A percentile compares a stretch with the other conserved stretches of the same genome.
phyloP scores from a whole-genome alignment of 2,888 invertebrate genomes.

The Xestoiulus laeticollis region DNA sequence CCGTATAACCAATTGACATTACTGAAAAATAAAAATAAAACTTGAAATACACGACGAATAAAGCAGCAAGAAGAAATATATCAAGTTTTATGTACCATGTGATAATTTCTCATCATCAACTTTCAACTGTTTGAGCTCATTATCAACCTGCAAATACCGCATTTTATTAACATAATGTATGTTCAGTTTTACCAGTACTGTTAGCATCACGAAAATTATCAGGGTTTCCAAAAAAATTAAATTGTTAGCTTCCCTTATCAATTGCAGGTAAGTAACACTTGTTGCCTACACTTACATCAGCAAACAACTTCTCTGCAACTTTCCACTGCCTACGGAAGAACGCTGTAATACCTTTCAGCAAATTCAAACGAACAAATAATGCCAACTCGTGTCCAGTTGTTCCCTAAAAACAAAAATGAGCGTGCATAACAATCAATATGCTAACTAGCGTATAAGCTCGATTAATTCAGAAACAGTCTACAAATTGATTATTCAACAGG shows the following conservation, averaged over 20 bases:
- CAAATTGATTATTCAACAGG: too few relatives aligned
- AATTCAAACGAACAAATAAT: constrained; percentile 78
- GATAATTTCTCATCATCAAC: constrained; percentile 70
- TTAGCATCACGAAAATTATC: too few relatives aligned
- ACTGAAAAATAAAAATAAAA: constrained; percentile 58
- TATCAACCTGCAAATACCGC: constrained; percentile 67
- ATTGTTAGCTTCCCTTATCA: too few relatives aligned
- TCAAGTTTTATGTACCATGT: constrained; percentile 64
- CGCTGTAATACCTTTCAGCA: constrained; percentile 80
- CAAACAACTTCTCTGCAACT: constrained; percentile 72
- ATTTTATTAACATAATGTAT: constrained; percentile 24
- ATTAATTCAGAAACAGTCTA: too few relatives aligned
- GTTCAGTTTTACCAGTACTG: too few relatives aligned
- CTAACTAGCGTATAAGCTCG: too few relatives aligned
- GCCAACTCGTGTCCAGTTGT: constrained; percentile 76
- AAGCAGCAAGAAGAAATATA: background rate
- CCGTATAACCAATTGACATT: constrained; percentile 71
- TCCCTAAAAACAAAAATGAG: constrained; percentile 68
- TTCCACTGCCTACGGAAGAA: constrained; percentile 78
- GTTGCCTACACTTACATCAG: constrained; percentile 50
- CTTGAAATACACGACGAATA: background rate
- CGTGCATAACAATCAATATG: too few relatives aligned
- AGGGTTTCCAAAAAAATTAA: too few relatives aligned
- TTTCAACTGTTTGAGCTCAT: constrained; percentile 73
- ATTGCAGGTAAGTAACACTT: too few relatives aligned